phyloP scores from a whole-genome alignment of 2,797 vertebrate genomes.

The Varecia variegata region DNA sequence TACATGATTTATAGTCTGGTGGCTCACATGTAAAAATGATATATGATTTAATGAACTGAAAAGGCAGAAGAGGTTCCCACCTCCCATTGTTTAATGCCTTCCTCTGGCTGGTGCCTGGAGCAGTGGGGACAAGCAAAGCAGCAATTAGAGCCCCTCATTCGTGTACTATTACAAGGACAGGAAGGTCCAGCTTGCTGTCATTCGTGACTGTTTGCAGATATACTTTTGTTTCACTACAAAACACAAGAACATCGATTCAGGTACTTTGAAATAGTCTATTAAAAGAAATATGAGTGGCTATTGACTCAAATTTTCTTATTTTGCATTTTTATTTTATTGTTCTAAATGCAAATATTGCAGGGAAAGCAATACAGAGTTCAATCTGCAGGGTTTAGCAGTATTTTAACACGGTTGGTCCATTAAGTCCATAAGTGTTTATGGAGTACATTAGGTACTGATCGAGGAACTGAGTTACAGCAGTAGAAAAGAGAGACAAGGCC shows the following conservation, averaged over 20 bases:
- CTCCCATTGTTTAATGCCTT: slow-evolving; percentile 72
- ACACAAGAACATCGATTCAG: slow-evolving; percentile 13
- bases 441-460: neutral
- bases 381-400: neutral
- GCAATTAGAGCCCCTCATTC: neutral
- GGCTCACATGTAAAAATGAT: slow-evolving; percentile 83
- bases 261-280: neutral
- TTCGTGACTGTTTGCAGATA: slow-evolving; percentile 62
- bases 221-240: slow-evolving; percentile 57
- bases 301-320: neutral
- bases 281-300: neutral
- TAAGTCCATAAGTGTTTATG: neutral
- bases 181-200: slow-evolving; percentile 43
- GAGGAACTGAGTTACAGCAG: neutral
- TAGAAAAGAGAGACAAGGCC: neutral
- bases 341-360: neutral
- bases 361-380: neutral
- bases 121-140: slow-evolving; percentile 56
- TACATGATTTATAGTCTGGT: slow-evolving; percentile 83
- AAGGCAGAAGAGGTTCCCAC: slow-evolving; percentile 71
- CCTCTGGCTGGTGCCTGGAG: slow-evolving; percentile 56
- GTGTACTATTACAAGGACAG: slow-evolving; percentile 57
- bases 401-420: neutral
- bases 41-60: slow-evolving; percentile 82
- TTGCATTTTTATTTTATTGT: slow-evolving; percentile 39